Evolutionary conservation across 2,888 invertebrate genomes (phyloP), one percentile per base, ranked within the genome.

Genomic region (Drosophila meridiana): DNA sequence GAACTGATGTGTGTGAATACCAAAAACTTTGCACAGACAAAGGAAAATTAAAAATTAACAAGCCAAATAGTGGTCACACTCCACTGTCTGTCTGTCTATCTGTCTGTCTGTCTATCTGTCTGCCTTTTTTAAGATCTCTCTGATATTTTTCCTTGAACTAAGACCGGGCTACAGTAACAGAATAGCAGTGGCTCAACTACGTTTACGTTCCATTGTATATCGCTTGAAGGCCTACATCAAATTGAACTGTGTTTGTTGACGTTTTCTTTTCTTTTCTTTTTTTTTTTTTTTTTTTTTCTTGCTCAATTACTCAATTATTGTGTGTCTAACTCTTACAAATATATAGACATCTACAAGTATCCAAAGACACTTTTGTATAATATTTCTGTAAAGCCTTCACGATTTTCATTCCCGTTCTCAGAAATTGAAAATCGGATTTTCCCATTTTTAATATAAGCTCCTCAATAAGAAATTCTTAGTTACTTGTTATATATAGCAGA

Each of bases 191-290:
- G 20, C 53, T 74, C 26, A 53, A 26, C 26, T 14, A 55, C 38
- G 28, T 14, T 14, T 53, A 47, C 59, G 63, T 58, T 78, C 82
- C 67, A 76, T 88, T 86, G 81, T 88, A 68, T 67, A 86, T 78
- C 89, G 69, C 88, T 88, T 81, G 77, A 86, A 81, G 70, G 78
- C 71, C 78, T 64, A 71, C 76, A 73, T 66, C 73, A 77, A 72
- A 74, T 81, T 72, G 72, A 80, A 77, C 72, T 69, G 48, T 74
- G 74, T 75, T 78, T 75, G 74, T 78, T 65, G 60, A 55, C 55
- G 60, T 62, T 36, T 64, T 60, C 43, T 73, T 45, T 7, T 52
- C 75, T 84, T 84, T 87, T 28, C 32, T 73, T 84, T 87, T 82
- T 42, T 42, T 8, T 42, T 42, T 55, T 70, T 67, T 13, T 5